These are phyloP conservation scores for Takifugu ocellatus DNA, from an alignment of 2,797 vertebrate species.

Conservation along the genomic window DNA sequence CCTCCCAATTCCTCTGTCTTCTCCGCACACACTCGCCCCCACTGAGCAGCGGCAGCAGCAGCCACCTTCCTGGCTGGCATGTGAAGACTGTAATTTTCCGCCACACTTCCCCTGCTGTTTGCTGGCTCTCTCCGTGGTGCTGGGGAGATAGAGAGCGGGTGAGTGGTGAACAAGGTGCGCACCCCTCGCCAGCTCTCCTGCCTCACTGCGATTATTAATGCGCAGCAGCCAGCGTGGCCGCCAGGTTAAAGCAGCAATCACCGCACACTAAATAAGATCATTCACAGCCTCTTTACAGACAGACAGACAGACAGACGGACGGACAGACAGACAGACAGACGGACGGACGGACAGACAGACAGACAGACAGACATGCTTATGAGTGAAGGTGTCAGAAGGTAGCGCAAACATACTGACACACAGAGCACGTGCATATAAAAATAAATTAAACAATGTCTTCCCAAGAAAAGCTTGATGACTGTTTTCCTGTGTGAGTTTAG, in stretches of 20 bases:
- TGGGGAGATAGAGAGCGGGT: constrained; percentile 64
- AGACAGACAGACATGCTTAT: constrained; percentile 20
- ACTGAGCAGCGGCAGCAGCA: constrained; percentile 51
- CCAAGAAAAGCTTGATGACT: not conserved
- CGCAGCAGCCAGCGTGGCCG: constrained; percentile 70
- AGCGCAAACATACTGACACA: constrained; percentile 1
- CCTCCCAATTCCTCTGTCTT: constrained; percentile 61
- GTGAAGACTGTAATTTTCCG: constrained; percentile 78
- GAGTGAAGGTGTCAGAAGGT: constrained; percentile 4
- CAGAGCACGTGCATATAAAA: not conserved
- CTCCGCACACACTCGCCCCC: constrained; percentile 60
- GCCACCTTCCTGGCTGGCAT: constrained; percentile 67
- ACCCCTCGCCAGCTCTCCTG: constrained; percentile 65
- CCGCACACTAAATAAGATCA: constrained; percentile 72
- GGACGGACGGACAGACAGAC: constrained; percentile 42
- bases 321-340: constrained; percentile 44
- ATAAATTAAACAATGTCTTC: not conserved
- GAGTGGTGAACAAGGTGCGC: constrained; percentile 66
- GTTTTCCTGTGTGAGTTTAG: no score
- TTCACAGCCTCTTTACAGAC: constrained; percentile 72
- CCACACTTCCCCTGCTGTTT: constrained; percentile 77
- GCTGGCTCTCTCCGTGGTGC: constrained; percentile 65
- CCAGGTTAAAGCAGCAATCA: constrained; percentile 77
- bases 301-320: constrained; percentile 44
- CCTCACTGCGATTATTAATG: constrained; percentile 72